phyloP scores from a whole-genome alignment of 2,797 vertebrate genomes.

The Acrossocheilus fasciatus region DNA sequence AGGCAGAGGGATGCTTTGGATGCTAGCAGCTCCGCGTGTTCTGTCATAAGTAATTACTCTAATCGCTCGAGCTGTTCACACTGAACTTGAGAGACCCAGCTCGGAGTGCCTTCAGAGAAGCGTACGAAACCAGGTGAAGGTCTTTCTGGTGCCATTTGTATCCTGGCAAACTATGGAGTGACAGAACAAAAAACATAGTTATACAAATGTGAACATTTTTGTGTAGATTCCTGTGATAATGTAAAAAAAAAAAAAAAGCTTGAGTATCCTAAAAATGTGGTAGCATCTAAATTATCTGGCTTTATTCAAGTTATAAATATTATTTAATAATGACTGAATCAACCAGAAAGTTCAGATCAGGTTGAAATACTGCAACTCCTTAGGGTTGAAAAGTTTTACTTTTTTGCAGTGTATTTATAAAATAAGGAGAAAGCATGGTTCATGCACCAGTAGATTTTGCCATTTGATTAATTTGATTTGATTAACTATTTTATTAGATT shows the following conservation, averaged over 20 bases:
- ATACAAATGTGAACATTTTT: background rate
- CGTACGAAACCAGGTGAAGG: background rate
- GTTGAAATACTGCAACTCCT: background rate
- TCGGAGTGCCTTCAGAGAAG: constrained; percentile 6
- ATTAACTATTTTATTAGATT: background rate
- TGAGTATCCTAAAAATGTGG: background rate
- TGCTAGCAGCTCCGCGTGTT: constrained; percentile 44
- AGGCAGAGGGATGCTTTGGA: constrained; percentile 42
- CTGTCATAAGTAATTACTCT: constrained; percentile 58
- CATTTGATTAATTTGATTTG: background rate
- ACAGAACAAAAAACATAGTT: constrained; percentile 1
- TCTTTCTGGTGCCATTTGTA: background rate
- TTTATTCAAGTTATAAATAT: background rate
- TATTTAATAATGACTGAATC: background rate
- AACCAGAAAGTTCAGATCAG: background rate
- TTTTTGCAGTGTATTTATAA: background rate
- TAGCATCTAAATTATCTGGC: background rate
- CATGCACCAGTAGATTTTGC: background rate
- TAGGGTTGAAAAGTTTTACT: background rate
- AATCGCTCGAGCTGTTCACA: constrained; percentile 48
- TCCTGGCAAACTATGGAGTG: background rate
- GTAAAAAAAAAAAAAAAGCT: background rate
- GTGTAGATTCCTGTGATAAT: background rate
- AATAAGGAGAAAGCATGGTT: background rate
- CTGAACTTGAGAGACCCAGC: constrained; percentile 34